Percentiles rank a stretch among this genome's conserved stretches.
Conservation (phyloP, 64 coral and sea anemone genomes). For the Pachyseris speciosa region DNA sequence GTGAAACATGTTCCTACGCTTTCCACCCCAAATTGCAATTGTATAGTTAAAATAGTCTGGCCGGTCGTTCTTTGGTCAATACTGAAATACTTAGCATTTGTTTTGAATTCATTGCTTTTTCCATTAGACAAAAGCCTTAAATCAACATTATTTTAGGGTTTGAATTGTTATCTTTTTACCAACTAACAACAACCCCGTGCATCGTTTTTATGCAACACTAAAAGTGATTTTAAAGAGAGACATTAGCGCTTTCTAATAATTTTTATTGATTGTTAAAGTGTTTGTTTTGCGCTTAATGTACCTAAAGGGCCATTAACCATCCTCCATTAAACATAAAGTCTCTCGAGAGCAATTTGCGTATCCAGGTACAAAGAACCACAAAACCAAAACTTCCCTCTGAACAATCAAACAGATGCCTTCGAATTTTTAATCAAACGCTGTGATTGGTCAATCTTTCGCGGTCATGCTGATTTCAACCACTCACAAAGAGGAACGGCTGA, state of each 20-base stretch:
- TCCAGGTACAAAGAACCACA: neutral
- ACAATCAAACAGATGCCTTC: neutral
- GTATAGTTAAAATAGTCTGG: neutral
- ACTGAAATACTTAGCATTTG: neutral
- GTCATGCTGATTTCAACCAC: constrained; percentile 46
- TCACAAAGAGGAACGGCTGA: neutral
- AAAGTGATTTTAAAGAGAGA: neutral
- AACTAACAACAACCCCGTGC: neutral
- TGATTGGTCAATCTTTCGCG: constrained; percentile 25
- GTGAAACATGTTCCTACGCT: neutral
- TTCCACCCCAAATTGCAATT: neutral
- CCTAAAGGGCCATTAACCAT: neutral
- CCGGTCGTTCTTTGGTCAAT: neutral
- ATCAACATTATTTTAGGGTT: neutral
- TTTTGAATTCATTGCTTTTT: neutral
- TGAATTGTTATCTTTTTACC: no score
- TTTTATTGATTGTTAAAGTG: neutral
- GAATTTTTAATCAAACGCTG: neutral
- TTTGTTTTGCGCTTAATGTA: constrained; percentile 11
- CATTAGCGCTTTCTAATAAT: neutral
- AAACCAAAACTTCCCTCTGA: neutral
- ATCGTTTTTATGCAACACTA: neutral
- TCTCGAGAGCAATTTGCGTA: neutral
- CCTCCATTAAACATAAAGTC: neutral
- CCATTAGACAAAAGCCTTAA: neutral